Evolutionary conservation across 2,888 invertebrate species (phyloP), one percentile per base, ranked within the genome.

Genomic region (Mesodorylaimus sp.): DNA sequence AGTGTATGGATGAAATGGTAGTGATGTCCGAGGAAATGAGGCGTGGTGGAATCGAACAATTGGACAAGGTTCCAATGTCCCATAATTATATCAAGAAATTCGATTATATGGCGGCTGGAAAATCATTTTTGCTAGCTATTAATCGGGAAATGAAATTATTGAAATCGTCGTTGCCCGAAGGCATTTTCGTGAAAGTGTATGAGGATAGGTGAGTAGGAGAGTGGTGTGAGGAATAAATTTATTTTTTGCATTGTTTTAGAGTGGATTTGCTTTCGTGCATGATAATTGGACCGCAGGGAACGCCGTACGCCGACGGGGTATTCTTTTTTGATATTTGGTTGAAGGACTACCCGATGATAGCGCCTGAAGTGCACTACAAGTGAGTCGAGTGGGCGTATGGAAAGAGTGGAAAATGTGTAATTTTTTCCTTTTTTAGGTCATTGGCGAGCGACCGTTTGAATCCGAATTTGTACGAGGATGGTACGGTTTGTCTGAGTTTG

Each of bases 401-500:
- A n/a, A n/a, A n/a, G n/a, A n/a, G n/a, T n/a, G n/a, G n/a, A n/a
- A n/a, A n/a, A n/a, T n/a, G n/a, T n/a, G n/a, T n/a, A n/a, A n/a
- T n/a, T n/a, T n/a, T n/a, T n/a, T n/a, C n/a, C n/a, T 64, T 85
- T 87, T 72, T 93, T 87, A 50, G 44, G 23, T 50, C 50, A 5
- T 46, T 50, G 50, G 78, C 80, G 41, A 89, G n/a, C n/a, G n/a
- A 89, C 68, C 72, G 87, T 39, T 77, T 93, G 52, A 93, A 93
- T 73, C 91, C 91, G 0, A 93, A 93, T 73, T 74, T 93, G 0
- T 93, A 93, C 64, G 89, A 89, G 64, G 88, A 89, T 65, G 91
- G 91, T 28, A 74, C 79, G 67, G 86, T 87, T 43, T 93, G 91
- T 65, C 83, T 93, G 2, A 88, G 88, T 2, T 75, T 93, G 16